Evolutionary conservation across 2,113 vertebrate genomes (phyloP).

Genomic region (Pelodiscus sinensis): DNA sequence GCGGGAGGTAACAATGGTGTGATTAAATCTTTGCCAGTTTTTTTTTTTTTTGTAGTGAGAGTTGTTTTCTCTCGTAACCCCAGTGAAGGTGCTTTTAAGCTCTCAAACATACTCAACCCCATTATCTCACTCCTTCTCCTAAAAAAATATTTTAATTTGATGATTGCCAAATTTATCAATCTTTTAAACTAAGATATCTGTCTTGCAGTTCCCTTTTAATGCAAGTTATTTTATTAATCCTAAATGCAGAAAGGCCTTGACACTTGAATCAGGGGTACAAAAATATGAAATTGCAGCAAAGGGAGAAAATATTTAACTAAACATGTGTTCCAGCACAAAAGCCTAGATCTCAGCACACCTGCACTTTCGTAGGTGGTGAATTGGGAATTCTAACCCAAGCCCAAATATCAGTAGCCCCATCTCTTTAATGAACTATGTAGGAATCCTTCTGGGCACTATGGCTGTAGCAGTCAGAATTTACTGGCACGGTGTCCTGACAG

Average conservation of each 20-base stretch:
- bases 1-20: background rate
- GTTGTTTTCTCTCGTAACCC: background rate
- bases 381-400: background rate
- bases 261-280: background rate
- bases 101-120: background rate
- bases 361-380: background rate
- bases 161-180: background rate
- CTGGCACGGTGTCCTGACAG: too few relatives aligned
- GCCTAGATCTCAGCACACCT: background rate
- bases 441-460: background rate
- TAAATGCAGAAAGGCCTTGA: background rate
- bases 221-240: background rate
- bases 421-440: background rate
- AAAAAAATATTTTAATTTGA: background rate
- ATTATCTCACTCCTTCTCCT: background rate
- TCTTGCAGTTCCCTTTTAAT: background rate
- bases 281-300: background rate
- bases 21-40: background rate
- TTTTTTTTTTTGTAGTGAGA: background rate
- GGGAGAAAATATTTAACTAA: background rate
- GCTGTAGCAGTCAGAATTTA: background rate
- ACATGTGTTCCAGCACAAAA: background rate
- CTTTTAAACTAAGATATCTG: background rate
- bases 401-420: background rate
- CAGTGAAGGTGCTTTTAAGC: background rate